phyloP scores from a whole-genome alignment of 1,140 invertebrate genomes.

The Chionoecetes opilio region DNA sequence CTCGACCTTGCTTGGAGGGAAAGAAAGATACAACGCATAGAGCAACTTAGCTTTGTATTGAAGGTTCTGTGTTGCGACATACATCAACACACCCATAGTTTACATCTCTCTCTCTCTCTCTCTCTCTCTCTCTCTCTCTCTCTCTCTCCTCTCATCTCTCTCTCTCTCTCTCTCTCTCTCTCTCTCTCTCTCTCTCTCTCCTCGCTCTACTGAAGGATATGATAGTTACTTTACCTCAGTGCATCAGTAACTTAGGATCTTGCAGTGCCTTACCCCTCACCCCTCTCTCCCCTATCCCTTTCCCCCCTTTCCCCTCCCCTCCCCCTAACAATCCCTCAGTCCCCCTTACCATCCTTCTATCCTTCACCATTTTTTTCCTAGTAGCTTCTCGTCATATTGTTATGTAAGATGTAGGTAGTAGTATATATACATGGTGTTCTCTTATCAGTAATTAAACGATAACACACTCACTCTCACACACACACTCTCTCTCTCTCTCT shows the following conservation, averaged over 20 bases:
- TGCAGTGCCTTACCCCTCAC: background rate
- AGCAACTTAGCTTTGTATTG: background rate
- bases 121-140: conserved; percentile 23
- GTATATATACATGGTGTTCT: too few species aligned
- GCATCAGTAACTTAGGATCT: background rate
- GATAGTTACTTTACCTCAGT: background rate
- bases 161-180: too few species aligned
- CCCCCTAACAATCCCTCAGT: background rate
- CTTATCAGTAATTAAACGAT: too few species aligned
- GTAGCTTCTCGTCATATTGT: background rate
- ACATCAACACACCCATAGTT: background rate
- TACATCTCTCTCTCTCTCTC: background rate
- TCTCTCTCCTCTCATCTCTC: background rate
- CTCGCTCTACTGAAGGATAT: background rate
- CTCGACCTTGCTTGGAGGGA: background rate
- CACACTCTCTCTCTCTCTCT: too few species aligned
- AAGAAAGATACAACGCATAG: background rate
- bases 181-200: background rate
- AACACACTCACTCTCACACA: too few species aligned
- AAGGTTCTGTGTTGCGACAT: background rate
- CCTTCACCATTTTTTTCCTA: background rate
- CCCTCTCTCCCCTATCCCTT: background rate
- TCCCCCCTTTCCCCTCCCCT: background rate
- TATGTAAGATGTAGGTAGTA: too few species aligned
- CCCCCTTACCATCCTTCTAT: background rate